phyloP scores from a whole-genome alignment of 35 echinoderm and acorn worm genomes.

The Strongylocentrotus purpuratus region DNA sequence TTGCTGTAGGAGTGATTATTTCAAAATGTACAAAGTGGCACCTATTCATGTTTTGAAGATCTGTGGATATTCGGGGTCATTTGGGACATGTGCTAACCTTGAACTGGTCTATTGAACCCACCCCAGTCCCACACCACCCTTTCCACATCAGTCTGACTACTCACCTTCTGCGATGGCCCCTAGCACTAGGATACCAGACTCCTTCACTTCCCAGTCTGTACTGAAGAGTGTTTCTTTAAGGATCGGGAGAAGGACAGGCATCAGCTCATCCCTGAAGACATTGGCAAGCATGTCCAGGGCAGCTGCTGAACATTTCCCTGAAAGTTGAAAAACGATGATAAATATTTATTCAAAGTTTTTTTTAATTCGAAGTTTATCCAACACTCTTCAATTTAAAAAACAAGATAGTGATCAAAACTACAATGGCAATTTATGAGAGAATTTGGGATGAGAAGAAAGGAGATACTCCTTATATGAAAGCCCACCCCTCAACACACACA shows the following conservation, averaged over 20 bases:
- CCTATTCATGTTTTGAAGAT: no score
- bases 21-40: no score
- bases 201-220: conserved; percentile 95
- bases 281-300: conserved; percentile 98
- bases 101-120: background rate
- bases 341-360: no score
- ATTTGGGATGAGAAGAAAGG: no score
- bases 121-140: background rate
- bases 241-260: conserved; percentile 96
- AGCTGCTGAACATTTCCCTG: conserved; percentile 99
- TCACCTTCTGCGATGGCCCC: conserved; percentile 99
- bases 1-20: no score
- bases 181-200: conserved; percentile 95
- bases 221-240: conserved; percentile 91
- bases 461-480: background rate
- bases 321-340: conserved; percentile 14
- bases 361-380: no score
- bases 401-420: no score
- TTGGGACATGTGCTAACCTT: no score
- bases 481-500: no score
- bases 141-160: background rate
- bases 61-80: no score
- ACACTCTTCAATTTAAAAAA: no score
- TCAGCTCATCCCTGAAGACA: conserved; percentile 95
- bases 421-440: no score